A percentile compares a stretch with the other conserved stretches of the same genome.
phyloP scores from a whole-genome alignment of 2,888 invertebrate genomes.

The Rutpela maculata region DNA sequence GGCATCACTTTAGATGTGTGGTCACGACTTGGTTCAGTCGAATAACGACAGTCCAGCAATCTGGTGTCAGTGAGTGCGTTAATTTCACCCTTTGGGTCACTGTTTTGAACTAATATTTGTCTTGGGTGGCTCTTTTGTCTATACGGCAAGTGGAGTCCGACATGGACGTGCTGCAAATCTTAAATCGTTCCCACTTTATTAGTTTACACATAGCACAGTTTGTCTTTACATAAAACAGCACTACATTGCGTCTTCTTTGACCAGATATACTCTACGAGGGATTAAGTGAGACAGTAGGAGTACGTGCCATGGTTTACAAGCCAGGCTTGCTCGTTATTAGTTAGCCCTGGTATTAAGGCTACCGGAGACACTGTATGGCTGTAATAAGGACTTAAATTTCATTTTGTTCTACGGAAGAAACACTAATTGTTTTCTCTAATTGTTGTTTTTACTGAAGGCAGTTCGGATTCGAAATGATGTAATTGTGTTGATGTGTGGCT shows the following conservation, averaged over 20 bases:
- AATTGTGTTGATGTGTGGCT: slow-evolving; percentile 33
- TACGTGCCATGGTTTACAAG: slow-evolving; percentile 48
- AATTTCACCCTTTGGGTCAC: slow-evolving; percentile 52
- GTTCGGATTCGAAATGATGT: slow-evolving; percentile 13
- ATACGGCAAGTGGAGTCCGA: slow-evolving; percentile 45
- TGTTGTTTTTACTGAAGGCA: slow-evolving; percentile 33
- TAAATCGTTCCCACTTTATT: slow-evolving; percentile 67
- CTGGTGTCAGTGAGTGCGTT: slow-evolving; percentile 46
- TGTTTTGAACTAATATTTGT: slow-evolving; percentile 67
- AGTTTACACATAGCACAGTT: slow-evolving; percentile 66
- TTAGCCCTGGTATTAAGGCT: slow-evolving; percentile 39
- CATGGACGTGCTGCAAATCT: slow-evolving; percentile 65
- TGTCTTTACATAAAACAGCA: slow-evolving; percentile 63
- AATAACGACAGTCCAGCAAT: slow-evolving; percentile 39
- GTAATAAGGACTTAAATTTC: slow-evolving; percentile 37
- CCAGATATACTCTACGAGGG: slow-evolving; percentile 51
- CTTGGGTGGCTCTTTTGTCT: slow-evolving; percentile 63
- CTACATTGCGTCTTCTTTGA: slow-evolving; percentile 54
- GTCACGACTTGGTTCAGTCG: slow-evolving; percentile 36
- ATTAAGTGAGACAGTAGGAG: slow-evolving; percentile 50
- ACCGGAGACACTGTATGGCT: slow-evolving; percentile 37
- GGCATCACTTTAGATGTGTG: slow-evolving; percentile 44
- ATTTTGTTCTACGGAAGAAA: slow-evolving; percentile 38
- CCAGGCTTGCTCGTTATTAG: slow-evolving; percentile 41
- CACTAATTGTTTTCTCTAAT: slow-evolving; percentile 43